A percentile compares a stretch with the other conserved stretches of the same genome.
Conservation (phyloP, 1,140 invertebrate genomes). For the Drosophila micromelanica region DNA sequence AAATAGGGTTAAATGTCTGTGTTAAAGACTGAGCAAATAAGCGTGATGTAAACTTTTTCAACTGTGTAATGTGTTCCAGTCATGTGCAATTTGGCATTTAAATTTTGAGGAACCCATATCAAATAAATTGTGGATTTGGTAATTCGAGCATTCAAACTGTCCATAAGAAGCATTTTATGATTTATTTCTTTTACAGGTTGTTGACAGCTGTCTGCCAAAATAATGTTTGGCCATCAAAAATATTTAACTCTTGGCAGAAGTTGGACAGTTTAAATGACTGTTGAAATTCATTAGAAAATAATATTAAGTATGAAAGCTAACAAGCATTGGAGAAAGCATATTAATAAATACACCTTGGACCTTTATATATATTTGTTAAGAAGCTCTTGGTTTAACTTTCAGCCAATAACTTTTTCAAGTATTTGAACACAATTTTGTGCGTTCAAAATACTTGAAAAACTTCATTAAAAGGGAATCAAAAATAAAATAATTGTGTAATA, state of each 20-base stretch:
- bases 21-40: not conserved
- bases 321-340: no score
- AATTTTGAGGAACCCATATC: not conserved
- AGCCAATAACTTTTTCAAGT: no score
- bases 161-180: not conserved
- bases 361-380: no score
- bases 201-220: slow-evolving; percentile 24
- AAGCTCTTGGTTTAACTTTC: no score
- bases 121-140: not conserved
- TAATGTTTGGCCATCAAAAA: not conserved
- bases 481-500: slow-evolving; percentile 3
- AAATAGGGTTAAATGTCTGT: not conserved
- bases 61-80: no score
- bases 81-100: no score
- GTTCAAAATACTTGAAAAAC: no score
- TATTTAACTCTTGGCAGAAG: not conserved
- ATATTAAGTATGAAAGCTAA: no score
- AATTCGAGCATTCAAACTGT: slow-evolving; percentile 2
- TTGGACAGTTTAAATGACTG: slow-evolving; percentile 14
- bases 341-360: no score
- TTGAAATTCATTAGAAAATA: slow-evolving; percentile 2
- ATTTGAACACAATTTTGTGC: no score
- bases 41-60: not conserved
- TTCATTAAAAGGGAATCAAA: not conserved
- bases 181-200: not conserved